phyloP scores from a whole-genome alignment of 2,797 vertebrate genomes.

The Acridotheres tristis region DNA sequence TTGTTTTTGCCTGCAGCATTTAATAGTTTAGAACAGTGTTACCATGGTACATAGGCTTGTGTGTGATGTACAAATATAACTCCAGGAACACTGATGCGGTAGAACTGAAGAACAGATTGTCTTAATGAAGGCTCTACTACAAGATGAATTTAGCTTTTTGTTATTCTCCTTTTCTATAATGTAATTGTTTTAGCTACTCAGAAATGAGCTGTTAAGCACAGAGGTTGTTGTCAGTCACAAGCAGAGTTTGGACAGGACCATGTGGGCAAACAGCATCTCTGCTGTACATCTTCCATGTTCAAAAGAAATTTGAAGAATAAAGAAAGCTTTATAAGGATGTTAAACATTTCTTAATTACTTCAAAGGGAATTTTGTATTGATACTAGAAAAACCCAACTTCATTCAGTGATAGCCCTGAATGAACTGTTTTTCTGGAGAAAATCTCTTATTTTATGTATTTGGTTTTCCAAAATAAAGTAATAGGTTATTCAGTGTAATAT shows the following conservation, averaged over 20 bases:
- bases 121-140: neutral
- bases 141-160: neutral
- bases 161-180: neutral
- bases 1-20: neutral
- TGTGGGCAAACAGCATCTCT: neutral
- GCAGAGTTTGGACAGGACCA: neutral
- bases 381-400: neutral
- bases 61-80: neutral
- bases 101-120: neutral
- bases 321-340: neutral
- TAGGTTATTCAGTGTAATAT: neutral
- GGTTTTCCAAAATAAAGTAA: neutral
- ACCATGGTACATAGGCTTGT: rapidly evolving
- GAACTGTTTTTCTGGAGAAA: neutral
- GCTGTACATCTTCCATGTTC: neutral
- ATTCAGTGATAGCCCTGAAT: neutral
- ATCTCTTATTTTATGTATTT: neutral
- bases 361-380: neutral
- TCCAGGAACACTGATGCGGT: neutral
- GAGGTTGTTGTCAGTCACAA: neutral
- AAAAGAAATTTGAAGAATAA: neutral
- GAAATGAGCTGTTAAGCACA: neutral
- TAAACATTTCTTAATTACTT: neutral
- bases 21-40: neutral
- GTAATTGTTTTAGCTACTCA: neutral